phyloP scores from a whole-genome alignment of 2,888 invertebrate genomes.

The Oscheius myriophilus region DNA sequence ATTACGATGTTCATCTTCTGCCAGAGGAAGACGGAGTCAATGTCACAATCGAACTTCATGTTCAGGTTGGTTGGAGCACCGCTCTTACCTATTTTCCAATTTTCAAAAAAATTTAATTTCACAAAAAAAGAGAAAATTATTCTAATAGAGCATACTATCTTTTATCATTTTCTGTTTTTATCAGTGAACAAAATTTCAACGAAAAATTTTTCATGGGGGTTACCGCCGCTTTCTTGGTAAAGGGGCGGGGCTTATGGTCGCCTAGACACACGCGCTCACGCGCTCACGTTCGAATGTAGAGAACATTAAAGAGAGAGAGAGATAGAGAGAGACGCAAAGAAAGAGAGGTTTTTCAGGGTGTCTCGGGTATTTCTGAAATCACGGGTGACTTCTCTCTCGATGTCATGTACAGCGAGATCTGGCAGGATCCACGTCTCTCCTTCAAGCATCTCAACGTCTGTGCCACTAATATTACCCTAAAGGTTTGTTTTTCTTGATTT shows the following conservation, averaged over 20 bases:
- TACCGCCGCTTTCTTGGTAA: too few species aligned
- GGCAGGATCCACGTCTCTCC: constrained; percentile 68
- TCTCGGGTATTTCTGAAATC: constrained; percentile 69
- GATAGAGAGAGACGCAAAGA: too few species aligned
- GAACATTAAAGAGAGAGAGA: too few species aligned
- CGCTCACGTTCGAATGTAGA: too few species aligned
- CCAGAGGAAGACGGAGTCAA: constrained; percentile 70
- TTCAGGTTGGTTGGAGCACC: constrained; percentile 58
- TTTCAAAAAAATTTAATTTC: too few species aligned
- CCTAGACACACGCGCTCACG: too few species aligned
- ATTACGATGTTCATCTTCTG: constrained; percentile 69
- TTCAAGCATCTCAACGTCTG: constrained; percentile 70
- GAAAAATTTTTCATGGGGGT: too few species aligned
- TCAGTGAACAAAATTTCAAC: too few species aligned
- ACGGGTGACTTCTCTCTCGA: constrained; percentile 70
- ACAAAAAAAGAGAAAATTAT: too few species aligned
- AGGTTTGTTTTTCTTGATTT: constrained; percentile 36
- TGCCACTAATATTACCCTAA: constrained; percentile 70
- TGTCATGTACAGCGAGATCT: constrained; percentile 70
- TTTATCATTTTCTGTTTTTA: too few species aligned
- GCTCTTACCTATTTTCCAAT: background rate
- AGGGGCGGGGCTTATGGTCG: too few species aligned
- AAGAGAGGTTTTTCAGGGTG: constrained; percentile 55
- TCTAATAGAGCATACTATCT: too few species aligned
- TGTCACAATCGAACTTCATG: constrained; percentile 70